phyloP scores from a whole-genome alignment of 2,888 invertebrate species.

The Drosophila buzzatii region DNA sequence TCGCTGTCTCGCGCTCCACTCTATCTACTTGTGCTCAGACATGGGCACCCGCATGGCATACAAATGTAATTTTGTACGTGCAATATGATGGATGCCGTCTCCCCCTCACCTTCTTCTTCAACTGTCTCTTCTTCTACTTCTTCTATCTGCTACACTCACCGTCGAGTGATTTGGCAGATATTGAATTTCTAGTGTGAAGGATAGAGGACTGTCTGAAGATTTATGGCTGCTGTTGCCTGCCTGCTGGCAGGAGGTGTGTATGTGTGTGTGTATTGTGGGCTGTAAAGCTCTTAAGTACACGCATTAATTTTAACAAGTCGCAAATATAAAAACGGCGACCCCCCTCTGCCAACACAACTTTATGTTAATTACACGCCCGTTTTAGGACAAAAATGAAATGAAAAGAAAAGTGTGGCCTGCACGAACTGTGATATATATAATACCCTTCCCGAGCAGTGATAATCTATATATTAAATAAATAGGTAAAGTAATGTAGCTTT shows the following conservation, averaged over 20 bases:
- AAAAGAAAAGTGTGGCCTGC: background rate
- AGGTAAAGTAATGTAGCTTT: background rate
- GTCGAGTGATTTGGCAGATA: conserved; percentile 49
- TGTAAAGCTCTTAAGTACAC: conserved; percentile 61
- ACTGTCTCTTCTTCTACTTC: conserved; percentile 2
- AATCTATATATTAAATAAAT: background rate
- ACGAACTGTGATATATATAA: background rate
- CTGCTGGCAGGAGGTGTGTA: conserved; percentile 9
- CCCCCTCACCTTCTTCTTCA: conserved; percentile 12
- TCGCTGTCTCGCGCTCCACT: background rate
- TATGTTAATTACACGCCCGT: conserved; percentile 53
- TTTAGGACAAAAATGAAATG: background rate
- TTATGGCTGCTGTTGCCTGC: conserved; percentile 35
- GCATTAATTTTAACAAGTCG: conserved; percentile 62
- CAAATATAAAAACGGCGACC: conserved; percentile 34
- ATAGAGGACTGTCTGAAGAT: conserved; percentile 46
- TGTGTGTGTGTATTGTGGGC: conserved; percentile 9
- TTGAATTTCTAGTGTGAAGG: conserved; percentile 68
- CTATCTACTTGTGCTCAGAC: conserved; percentile 3
- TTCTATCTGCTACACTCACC: conserved; percentile 24
- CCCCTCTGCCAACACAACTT: conserved; percentile 10
- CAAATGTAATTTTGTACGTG: conserved; percentile 51
- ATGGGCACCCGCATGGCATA: conserved; percentile 56
- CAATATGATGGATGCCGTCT: conserved; percentile 57
- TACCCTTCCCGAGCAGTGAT: background rate